Evolutionary conservation across 1,140 invertebrate species (phyloP), one percentile per base, ranked within the genome.

Genomic region (Achatina immaculata): DNA sequence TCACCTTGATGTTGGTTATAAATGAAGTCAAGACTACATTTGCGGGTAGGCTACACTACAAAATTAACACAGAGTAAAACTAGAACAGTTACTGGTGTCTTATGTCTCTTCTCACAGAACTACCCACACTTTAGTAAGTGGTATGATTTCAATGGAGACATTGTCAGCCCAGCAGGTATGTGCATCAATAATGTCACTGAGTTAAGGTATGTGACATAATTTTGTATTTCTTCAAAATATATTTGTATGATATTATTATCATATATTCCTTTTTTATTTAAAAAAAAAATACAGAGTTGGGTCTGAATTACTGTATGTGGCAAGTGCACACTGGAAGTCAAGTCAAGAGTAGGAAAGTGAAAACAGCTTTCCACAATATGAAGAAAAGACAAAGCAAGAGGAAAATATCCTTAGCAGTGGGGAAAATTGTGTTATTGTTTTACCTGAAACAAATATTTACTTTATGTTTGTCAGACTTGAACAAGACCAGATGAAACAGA

Each of bases 91-190:
- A n/a, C n/a, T n/a, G n/a, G n/a, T n/a, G n/a, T n/a, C 6, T 38
- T 6, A 68, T 68, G 16, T 38, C 24, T 68, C 24, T 68, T 38
- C 31, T 38, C 14, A 68, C 34, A 38, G 31, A 40, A 68, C 34
- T 40, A 38, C 36, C 38, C 38, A 68, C 76, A 66, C 9, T 78
- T 43, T 82, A 87, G 87, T 55, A 85, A 88, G 76, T 92, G 89
- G 85, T 92, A 90, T 81, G 92, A 92, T 84, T 87, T 88, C 48
- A 91, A 92, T 87, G 92, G 92, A 62, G 92, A 92, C 80, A 82
- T 91, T 24, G 86, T 92, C 48, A 87, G 91, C 74, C 89, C 90
- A 73, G 92, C 91, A 86, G 71, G 78, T 82, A 73, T 34, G 34
- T 42, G 28, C 16, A 3, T 36, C 11, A 14, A 14, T 51, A 51